These are phyloP conservation scores for Euphydryas editha DNA, from an alignment of 2,888 invertebrate genomes.

Conservation along the genomic window DNA sequence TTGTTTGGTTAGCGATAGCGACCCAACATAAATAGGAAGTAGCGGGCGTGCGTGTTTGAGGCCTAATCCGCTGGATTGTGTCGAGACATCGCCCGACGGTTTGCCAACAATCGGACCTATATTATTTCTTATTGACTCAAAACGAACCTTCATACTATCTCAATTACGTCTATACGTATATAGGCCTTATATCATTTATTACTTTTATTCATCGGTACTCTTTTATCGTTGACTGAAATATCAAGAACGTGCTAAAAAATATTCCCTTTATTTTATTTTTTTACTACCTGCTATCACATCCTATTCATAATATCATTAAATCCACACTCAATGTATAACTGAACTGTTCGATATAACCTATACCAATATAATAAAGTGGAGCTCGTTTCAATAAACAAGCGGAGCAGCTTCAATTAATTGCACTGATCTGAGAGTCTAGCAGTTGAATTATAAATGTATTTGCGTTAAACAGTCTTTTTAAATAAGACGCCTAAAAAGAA, in stretches of 20 bases:
- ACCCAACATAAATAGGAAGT: conserved; percentile 75
- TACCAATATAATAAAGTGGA: too few species aligned
- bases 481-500: conserved; percentile 12
- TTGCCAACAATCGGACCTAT: conserved; percentile 54
- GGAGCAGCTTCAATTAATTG: too few species aligned
- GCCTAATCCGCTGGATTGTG: conserved; percentile 77
- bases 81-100: conserved; percentile 52
- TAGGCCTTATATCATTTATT: conserved; percentile 6
- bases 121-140: conserved; percentile 70
- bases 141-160: conserved; percentile 45
- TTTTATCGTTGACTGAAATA: background rate
- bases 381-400: too few species aligned
- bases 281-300: too few species aligned
- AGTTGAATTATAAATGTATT: too few species aligned
- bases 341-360: too few species aligned
- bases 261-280: too few species aligned
- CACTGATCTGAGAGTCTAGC: too few species aligned
- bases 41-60: conserved; percentile 70
- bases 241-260: background rate
- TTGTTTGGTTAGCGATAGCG: conserved; percentile 77
- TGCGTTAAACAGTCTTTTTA: too few species aligned
- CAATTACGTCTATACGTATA: conserved; percentile 40
- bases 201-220: conserved; percentile 21
- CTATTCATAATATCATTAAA: too few species aligned
- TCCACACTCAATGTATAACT: too few species aligned